Evolutionary conservation across 1,140 invertebrate genomes (phyloP).

Genomic region (Anadara kagoshimensis): DNA sequence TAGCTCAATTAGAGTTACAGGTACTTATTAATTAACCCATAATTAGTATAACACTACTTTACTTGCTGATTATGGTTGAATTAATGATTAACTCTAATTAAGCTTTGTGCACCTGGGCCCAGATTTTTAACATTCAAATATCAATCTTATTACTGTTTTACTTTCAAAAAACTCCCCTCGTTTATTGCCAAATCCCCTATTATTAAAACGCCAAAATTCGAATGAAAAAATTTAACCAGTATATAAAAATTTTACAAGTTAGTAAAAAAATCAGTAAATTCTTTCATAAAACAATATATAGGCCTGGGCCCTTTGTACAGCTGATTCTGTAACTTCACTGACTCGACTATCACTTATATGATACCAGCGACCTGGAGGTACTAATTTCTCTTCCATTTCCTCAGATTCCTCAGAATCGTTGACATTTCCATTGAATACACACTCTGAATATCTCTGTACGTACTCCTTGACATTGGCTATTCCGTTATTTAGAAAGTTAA

Average conservation of each 20-base stretch:
- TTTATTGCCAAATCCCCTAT: no score
- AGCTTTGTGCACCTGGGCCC: no score
- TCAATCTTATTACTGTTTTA: no score
- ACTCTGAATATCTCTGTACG: slow-evolving; percentile 50
- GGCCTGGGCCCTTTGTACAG: slow-evolving; percentile 90
- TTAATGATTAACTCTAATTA: no score
- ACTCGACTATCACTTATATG: slow-evolving; percentile 93
- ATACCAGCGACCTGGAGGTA: slow-evolving; percentile 87
- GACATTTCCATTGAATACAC: slow-evolving; percentile 33
- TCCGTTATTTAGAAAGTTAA: slow-evolving; percentile 65
- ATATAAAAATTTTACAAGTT: neutral
- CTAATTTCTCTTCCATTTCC: slow-evolving; percentile 68
- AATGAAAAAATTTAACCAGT: no score
- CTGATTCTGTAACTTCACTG: slow-evolving; percentile 84
- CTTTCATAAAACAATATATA: slow-evolving; percentile 97
- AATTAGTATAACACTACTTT: no score
- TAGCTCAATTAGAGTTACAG: no score
- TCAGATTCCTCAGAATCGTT: slow-evolving; percentile 45
- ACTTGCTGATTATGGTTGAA: no score
- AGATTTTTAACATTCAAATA: no score
- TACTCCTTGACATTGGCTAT: slow-evolving; percentile 58
- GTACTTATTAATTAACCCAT: no score
- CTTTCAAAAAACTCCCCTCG: no score
- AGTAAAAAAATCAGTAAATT: slow-evolving; percentile 50
- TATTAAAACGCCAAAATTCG: no score